Evolutionary conservation across 2,113 vertebrate genomes (phyloP).

Genomic region (Capricornis sumatraensis): DNA sequence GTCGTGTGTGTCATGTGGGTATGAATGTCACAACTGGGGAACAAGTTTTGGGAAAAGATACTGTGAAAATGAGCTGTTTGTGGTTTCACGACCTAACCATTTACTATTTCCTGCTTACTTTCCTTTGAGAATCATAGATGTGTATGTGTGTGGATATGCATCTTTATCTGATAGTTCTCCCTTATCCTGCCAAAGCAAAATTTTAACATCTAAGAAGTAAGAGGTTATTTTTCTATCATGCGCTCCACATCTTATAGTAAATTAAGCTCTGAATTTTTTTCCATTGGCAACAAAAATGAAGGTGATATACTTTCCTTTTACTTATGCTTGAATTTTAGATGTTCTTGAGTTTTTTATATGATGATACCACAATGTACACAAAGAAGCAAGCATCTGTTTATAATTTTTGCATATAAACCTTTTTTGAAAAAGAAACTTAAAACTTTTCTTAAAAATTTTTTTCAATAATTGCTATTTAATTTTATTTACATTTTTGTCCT

Average conservation of each 20-base stretch:
- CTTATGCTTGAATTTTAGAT: slow-evolving; percentile 32
- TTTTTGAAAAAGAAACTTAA: neutral
- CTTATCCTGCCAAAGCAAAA: neutral
- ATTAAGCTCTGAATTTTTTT: neutral
- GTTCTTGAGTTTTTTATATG: slow-evolving; percentile 7
- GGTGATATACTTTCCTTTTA: slow-evolving; percentile 15
- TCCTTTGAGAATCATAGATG: neutral
- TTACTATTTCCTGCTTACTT: neutral
- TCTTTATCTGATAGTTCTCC: neutral
- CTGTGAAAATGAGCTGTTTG: slow-evolving; percentile 1
- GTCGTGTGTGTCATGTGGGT: neutral
- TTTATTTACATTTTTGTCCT: slow-evolving; percentile 38
- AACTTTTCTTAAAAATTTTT: neutral
- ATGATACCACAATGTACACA: neutral
- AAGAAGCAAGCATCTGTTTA: neutral
- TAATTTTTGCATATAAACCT: neutral
- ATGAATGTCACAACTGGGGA: neutral
- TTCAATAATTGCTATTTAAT: neutral
- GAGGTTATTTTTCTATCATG: neutral
- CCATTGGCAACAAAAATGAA: neutral
- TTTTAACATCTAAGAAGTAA: neutral
- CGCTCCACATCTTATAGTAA: neutral
- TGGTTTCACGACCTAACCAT: neutral
- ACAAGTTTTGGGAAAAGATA: neutral
- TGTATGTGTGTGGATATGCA: neutral